Evolutionary conservation across 2,113 vertebrate genomes (phyloP).

Genomic region (Cyphomyrus discorhynchus): DNA sequence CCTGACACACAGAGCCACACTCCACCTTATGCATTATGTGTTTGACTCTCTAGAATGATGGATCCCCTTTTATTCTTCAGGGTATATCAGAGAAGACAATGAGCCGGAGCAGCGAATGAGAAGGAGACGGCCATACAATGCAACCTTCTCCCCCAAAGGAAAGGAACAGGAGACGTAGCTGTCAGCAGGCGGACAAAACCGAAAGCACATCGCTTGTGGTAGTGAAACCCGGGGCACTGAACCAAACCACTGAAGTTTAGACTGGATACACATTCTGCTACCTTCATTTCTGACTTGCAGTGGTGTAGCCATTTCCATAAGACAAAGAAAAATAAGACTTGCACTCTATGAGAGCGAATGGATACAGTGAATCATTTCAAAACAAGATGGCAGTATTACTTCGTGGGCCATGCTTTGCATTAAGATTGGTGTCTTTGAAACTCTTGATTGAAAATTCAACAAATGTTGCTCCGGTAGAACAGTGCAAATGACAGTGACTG

Average conservation of each 20-base stretch:
- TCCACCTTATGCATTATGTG: neutral
- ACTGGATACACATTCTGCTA: neutral
- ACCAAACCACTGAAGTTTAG: neutral
- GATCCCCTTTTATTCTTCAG: constrained; percentile 47
- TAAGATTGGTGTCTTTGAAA: neutral
- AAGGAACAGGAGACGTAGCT: constrained; percentile 65
- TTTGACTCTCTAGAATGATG: neutral
- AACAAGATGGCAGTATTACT: constrained; percentile 4
- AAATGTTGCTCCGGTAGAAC: neutral
- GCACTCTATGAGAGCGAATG: neutral
- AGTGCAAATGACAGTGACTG: neutral
- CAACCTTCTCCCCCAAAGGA: constrained; percentile 79
- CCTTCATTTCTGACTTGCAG: neutral
- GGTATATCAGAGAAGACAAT: constrained; percentile 86
- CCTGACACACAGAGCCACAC: neutral
- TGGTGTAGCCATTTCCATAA: neutral
- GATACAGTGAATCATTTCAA: neutral
- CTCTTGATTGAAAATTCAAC: neutral
- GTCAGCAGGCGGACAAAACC: neutral
- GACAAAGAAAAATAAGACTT: neutral
- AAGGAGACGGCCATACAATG: constrained; percentile 75
- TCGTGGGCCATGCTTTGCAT: too few species aligned
- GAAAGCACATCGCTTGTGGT: neutral
- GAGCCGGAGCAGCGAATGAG: constrained; percentile 69
- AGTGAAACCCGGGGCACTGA: neutral